A percentile compares a stretch with the other conserved stretches of the same genome.
These are phyloP conservation scores for Eulemur rubriventer DNA, from an alignment of 2,797 vertebrate species.

Conservation along the genomic window DNA sequence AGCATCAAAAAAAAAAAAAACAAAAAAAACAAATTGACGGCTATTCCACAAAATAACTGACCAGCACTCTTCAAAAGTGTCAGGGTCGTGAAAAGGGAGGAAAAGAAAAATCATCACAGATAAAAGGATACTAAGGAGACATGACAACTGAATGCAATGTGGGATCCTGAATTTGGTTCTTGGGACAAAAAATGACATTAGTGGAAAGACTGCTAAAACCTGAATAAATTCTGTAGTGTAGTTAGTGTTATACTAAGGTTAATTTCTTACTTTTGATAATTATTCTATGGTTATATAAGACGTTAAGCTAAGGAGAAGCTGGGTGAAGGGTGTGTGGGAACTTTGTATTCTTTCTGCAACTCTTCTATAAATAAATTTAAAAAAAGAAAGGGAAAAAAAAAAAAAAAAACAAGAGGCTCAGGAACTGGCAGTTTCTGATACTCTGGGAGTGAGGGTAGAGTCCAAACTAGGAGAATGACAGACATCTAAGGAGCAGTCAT, in stretches of 20 bases:
- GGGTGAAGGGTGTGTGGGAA: background rate
- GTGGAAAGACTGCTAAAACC: background rate
- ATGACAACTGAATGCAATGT: background rate
- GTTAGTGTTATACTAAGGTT: background rate
- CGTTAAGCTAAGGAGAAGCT: background rate
- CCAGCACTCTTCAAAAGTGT: background rate
- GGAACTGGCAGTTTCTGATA: background rate
- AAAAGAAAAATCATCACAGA: background rate
- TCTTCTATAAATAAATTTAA: background rate
- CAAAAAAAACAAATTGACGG: background rate
- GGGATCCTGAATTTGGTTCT: background rate
- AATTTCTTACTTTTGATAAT: conserved; percentile 28
- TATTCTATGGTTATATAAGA: background rate
- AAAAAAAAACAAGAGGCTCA: background rate
- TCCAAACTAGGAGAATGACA: background rate
- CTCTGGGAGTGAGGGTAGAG: background rate
- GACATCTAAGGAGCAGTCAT: background rate
- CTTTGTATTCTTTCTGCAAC: background rate
- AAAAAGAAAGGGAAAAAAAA: background rate
- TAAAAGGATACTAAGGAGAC: background rate
- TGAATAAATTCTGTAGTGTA: background rate
- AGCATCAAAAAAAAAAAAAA: background rate
- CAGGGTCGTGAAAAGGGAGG: background rate
- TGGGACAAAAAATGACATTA: background rate
- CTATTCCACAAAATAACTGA: conserved; percentile 10